phyloP scores from a whole-genome alignment of 2,113 vertebrate species.

The Boleophthalmus pectinirostris region DNA sequence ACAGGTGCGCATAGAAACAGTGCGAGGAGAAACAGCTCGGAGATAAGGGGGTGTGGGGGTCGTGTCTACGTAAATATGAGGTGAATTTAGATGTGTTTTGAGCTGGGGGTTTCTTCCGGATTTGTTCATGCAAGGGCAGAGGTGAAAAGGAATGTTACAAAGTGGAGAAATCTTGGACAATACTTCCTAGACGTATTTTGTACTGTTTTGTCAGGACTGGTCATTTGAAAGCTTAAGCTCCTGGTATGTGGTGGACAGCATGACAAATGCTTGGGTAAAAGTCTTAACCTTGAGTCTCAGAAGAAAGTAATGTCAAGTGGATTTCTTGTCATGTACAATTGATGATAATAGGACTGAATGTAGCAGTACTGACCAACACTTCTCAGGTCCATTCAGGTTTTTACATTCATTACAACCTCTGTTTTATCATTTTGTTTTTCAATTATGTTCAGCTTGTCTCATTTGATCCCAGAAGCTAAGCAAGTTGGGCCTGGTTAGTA shows the following conservation, averaged over 20 bases:
- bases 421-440: no score
- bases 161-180: not conserved
- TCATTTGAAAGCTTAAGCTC: not conserved
- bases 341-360: not conserved
- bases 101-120: constrained; percentile 8
- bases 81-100: constrained; percentile 54
- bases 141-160: not conserved
- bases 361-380: not conserved
- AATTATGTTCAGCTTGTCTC: no score
- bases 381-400: not conserved
- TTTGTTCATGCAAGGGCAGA: not conserved
- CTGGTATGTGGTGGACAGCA: not conserved
- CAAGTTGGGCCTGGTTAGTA: no score
- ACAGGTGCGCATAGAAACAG: constrained; percentile 41
- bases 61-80: constrained; percentile 53
- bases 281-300: not conserved
- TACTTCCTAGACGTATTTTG: not conserved
- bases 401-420: not conserved
- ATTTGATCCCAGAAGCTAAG: no score
- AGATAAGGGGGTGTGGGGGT: constrained; percentile 59
- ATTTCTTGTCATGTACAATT: not conserved
- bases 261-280: not conserved
- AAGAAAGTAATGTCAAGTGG: not conserved
- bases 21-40: constrained; percentile 23
- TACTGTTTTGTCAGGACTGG: not conserved